phyloP scores from a whole-genome alignment of 2,888 invertebrate species.

The Stenichneumon culpator region DNA sequence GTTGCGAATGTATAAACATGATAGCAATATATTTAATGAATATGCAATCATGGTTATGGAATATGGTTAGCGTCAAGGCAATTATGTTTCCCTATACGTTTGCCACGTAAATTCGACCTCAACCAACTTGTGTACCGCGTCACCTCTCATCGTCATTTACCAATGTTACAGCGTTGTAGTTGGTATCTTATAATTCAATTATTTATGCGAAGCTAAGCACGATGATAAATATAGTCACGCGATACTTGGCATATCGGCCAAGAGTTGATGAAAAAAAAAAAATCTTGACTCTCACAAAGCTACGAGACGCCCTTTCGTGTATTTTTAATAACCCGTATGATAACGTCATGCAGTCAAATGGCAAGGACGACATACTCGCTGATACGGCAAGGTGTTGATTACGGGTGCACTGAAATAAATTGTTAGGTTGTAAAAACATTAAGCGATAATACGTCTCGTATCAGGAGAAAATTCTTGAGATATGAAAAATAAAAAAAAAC shows the following conservation, averaged over 20 bases:
- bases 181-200: constrained; percentile 15
- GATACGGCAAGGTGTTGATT: constrained; percentile 3
- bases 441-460: neutral
- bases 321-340: constrained; percentile 10
- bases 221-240: neutral
- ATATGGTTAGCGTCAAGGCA: neutral
- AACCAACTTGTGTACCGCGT: neutral
- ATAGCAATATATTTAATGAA: constrained; percentile 6
- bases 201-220: neutral
- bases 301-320: neutral
- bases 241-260: neutral
- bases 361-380: neutral
- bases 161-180: neutral
- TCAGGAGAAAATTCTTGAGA: neutral
- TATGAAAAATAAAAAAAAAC: constrained; percentile 21
- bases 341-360: constrained; percentile 1
- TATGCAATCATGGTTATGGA: too few relatives aligned
- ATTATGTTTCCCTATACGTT: neutral
- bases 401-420: too few relatives aligned
- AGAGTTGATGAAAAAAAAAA: neutral
- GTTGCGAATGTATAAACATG: neutral
- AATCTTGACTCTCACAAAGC: neutral
- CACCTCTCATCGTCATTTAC: constrained; percentile 10
- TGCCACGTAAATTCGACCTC: neutral
- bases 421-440: too few relatives aligned